Evolutionary conservation across 2,113 vertebrate genomes (phyloP).

Genomic region (Hippolais icterina): DNA sequence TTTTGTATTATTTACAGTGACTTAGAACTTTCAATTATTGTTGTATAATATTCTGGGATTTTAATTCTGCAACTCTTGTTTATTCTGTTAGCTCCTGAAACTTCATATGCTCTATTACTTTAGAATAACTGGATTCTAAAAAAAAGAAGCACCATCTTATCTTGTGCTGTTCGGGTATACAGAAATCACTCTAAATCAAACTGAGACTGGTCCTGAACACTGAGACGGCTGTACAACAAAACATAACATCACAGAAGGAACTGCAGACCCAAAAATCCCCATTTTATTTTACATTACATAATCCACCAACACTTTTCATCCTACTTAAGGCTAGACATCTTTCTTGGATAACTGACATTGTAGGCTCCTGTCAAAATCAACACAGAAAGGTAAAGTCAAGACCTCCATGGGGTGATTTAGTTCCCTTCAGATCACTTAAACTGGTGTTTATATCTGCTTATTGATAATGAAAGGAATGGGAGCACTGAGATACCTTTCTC

Average conservation of each 20-base stretch:
- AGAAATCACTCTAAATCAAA: background rate
- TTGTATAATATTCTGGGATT: background rate
- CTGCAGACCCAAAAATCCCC: background rate
- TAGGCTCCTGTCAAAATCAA: background rate
- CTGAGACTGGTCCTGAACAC: background rate
- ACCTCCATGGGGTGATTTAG: background rate
- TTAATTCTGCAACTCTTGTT: background rate
- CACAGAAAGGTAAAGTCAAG: background rate
- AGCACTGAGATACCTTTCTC: background rate
- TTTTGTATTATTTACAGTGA: background rate
- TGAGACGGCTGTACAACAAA: background rate
- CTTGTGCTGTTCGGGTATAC: background rate
- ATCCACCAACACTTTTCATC: background rate
- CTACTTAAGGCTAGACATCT: background rate
- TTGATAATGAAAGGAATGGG: background rate
- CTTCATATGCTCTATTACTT: background rate
- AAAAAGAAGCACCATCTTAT: background rate
- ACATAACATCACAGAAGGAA: background rate
- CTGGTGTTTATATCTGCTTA: background rate
- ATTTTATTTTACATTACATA: background rate
- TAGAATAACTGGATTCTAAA: background rate
- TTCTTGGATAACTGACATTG: background rate
- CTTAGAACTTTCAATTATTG: background rate
- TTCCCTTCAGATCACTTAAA: background rate
- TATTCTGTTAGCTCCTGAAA: background rate